Conservation (phyloP, 2,888 invertebrate genomes). For the Agonopterix alstromeriana region DNA sequence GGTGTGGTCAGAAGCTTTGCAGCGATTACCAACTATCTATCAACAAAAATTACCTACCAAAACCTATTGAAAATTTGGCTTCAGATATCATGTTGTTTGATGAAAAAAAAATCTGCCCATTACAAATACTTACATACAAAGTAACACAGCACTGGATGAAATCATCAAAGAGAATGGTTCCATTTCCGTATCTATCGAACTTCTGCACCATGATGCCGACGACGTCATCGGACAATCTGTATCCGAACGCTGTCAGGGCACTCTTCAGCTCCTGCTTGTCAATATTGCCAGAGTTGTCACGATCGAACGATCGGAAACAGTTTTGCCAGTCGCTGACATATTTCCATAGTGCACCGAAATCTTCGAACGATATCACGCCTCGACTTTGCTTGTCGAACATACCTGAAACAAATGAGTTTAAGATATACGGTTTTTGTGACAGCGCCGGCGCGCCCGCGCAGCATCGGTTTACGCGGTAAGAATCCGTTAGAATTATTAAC, state of each 20-base stretch:
- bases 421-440: too few relatives aligned
- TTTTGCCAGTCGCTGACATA: constrained; percentile 99
- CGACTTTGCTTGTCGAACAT: constrained; percentile 96
- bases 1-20: too few relatives aligned
- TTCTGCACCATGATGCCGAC: constrained; percentile 90
- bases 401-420: constrained; percentile 76
- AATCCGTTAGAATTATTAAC: too few relatives aligned
- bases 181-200: constrained; percentile 94
- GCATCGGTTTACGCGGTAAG: too few relatives aligned
- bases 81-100: too few relatives aligned
- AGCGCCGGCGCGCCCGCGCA: too few relatives aligned
- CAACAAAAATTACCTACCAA: too few relatives aligned
- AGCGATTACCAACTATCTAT: too few relatives aligned
- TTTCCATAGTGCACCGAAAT: constrained; percentile 97
- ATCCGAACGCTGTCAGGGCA: constrained; percentile 94
- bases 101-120: too few relatives aligned
- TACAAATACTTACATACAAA: constrained; percentile 85
- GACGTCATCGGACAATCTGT: constrained; percentile 88
- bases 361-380: constrained; percentile 95
- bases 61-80: too few relatives aligned
- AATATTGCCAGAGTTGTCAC: constrained; percentile 94
- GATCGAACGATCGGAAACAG: constrained; percentile 95
- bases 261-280: constrained; percentile 93
- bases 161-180: constrained; percentile 97
- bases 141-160: constrained; percentile 98